phyloP scores from a whole-genome alignment of 2,888 invertebrate species.

The Amblyteles armatorius region DNA sequence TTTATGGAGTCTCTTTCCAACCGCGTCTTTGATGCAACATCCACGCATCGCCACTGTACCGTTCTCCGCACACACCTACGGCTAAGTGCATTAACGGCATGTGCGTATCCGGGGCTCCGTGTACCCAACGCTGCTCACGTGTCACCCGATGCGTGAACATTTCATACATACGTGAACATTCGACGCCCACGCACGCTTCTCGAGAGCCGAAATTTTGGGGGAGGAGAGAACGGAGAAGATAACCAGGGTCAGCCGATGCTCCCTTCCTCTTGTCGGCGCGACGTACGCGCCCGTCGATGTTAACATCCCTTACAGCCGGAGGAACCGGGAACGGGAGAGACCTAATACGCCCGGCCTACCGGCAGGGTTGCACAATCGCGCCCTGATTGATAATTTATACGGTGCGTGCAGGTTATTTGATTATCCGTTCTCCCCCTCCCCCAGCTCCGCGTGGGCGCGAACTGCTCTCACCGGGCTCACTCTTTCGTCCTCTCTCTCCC shows the following conservation, averaged over 20 bases:
- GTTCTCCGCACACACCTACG: background rate
- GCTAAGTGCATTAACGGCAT: constrained; percentile 18
- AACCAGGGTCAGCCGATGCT: constrained; percentile 77
- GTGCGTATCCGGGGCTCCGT: constrained; percentile 11
- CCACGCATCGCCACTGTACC: background rate
- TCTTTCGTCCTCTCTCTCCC: constrained; percentile 17
- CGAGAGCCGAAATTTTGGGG: constrained; percentile 42
- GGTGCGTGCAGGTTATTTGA: constrained; percentile 84
- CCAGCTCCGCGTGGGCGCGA: constrained; percentile 66
- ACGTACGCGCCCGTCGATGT: constrained; percentile 26
- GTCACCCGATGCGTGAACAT: constrained; percentile 37
- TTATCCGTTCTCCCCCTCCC: constrained; percentile 78
- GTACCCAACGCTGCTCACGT: constrained; percentile 41
- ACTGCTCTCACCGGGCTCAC: constrained; percentile 13
- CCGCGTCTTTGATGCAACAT: constrained; percentile 5
- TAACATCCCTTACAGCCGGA: constrained; percentile 70
- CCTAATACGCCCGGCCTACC: constrained; percentile 72
- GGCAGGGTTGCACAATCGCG: constrained; percentile 83
- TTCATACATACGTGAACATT: constrained; percentile 16
- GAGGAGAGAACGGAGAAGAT: constrained; percentile 70
- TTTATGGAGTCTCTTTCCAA: constrained; percentile 13
- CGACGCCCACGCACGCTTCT: constrained; percentile 73
- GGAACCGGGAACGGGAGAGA: constrained; percentile 62
- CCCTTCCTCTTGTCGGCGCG: constrained; percentile 35
- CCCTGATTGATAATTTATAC: constrained; percentile 84